These are phyloP conservation scores for Saguinus imperator DNA, from an alignment of 2,113 vertebrate species.

Conservation along the genomic window DNA sequence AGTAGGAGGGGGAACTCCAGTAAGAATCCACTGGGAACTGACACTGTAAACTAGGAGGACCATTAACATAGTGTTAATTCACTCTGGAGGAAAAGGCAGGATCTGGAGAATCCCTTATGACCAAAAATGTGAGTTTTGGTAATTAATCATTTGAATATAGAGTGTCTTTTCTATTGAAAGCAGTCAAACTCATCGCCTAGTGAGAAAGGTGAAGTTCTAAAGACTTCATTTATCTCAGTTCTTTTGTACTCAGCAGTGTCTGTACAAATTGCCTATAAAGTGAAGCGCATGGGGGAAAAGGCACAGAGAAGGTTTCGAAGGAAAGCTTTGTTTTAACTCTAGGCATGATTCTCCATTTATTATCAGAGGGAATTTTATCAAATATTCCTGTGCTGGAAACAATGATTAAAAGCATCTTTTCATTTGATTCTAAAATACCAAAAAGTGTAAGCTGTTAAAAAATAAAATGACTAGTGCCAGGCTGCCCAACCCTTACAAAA, in stretches of 20 bases:
- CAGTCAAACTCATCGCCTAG: constrained; percentile 36
- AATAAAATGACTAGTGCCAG: not conserved
- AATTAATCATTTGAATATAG: constrained; percentile 69
- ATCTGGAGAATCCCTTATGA: constrained; percentile 7
- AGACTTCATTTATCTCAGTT: constrained; percentile 62
- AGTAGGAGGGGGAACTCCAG: not conserved
- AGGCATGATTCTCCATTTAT: constrained; percentile 29
- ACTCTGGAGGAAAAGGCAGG: not conserved
- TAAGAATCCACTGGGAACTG: not conserved
- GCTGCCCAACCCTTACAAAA: not conserved
- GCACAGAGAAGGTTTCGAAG: constrained; percentile 36
- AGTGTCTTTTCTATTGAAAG: constrained; percentile 56
- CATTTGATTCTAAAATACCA: not conserved
- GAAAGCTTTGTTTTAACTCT: constrained; percentile 55
- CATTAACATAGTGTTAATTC: not conserved
- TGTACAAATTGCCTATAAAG: constrained; percentile 35
- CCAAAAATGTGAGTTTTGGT: constrained; percentile 51
- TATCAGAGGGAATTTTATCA: constrained; percentile 53
- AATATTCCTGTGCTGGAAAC: constrained; percentile 39
- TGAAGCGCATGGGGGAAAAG: constrained; percentile 17
- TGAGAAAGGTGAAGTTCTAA: constrained; percentile 58
- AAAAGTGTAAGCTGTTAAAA: not conserved
- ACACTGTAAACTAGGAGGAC: not conserved
- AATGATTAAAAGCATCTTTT: constrained; percentile 27
- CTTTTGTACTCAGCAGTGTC: constrained; percentile 65